Evolutionary conservation across 2,797 vertebrate species (phyloP).

Genomic region (Poecilia wingei): DNA sequence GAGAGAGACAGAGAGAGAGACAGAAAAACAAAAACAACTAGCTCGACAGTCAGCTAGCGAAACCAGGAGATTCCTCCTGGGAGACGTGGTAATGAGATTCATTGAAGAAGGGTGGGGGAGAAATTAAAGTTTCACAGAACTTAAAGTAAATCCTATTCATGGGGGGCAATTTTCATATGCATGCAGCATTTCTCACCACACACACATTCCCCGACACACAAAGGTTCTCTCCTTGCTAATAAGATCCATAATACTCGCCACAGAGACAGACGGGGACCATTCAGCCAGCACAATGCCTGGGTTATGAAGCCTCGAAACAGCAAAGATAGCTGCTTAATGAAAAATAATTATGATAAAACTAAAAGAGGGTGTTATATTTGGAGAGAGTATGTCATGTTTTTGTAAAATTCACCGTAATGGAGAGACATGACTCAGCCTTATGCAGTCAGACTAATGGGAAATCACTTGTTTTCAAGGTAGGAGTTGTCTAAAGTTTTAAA

Average conservation of each 20-base stretch:
- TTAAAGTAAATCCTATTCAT: conserved; percentile 70
- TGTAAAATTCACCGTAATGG: not conserved
- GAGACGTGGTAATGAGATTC: conserved; percentile 61
- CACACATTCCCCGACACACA: conserved; percentile 33
- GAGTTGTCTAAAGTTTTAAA: not conserved
- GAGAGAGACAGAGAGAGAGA: conserved; percentile 4
- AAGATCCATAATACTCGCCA: conserved; percentile 28
- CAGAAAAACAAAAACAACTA: conserved; percentile 42
- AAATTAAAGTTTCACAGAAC: conserved; percentile 70
- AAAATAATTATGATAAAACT: not conserved
- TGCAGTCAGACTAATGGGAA: not conserved
- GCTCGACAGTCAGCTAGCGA: conserved; percentile 31
- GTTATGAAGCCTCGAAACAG: conserved; percentile 8
- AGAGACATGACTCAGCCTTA: not conserved
- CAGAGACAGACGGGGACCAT: conserved; percentile 37
- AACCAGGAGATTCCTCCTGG: conserved; percentile 40
- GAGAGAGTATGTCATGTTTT: not conserved
- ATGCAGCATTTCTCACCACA: conserved; percentile 59
- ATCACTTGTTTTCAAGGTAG: not conserved
- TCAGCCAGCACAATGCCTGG: conserved; percentile 32
- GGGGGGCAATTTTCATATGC: conserved; percentile 69
- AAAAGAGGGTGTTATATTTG: not conserved
- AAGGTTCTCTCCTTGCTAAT: conserved; percentile 37
- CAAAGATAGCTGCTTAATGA: conserved; percentile 2
- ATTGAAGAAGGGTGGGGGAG: conserved; percentile 29